These are phyloP conservation scores for Petrocephalus zakoni DNA, from an alignment of 2,113 vertebrate species.

Conservation along the genomic window DNA sequence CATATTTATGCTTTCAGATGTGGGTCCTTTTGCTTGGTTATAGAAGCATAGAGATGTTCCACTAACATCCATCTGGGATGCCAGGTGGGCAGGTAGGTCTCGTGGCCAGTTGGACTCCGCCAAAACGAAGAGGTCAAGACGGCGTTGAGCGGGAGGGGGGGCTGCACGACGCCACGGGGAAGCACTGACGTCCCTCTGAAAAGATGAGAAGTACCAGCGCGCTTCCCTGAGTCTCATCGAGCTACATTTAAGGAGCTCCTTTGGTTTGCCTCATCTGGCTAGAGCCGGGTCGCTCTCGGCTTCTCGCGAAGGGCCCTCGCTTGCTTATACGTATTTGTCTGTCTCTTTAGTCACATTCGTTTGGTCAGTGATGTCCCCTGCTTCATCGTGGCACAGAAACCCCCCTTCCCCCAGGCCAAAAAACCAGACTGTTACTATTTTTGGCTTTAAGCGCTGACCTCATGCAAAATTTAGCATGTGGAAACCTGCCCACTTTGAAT, in stretches of 20 bases:
- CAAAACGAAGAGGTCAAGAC: not conserved
- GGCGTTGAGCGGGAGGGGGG: not conserved
- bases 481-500: constrained; percentile 1
- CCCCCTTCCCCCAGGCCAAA: not conserved
- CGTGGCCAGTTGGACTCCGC: not conserved
- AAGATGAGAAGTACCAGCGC: not conserved
- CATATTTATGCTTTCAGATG: not conserved
- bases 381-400: not conserved
- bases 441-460: constrained; percentile 1
- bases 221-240: not conserved
- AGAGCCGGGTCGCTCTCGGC: not conserved
- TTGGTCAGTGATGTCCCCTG: not conserved
- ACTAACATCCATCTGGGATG: not conserved
- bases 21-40: not conserved
- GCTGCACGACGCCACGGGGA: not conserved
- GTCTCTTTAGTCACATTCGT: not conserved
- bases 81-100: not conserved
- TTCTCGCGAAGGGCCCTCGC: not conserved
- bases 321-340: not conserved
- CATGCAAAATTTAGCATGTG: not conserved
- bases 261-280: too few species aligned
- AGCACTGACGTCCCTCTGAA: not conserved
- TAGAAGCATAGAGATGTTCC: not conserved
- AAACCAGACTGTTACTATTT: constrained; percentile 2
- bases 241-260: not conserved